Evolutionary conservation across 2,888 invertebrate genomes (phyloP), one percentile per base, ranked within the genome.

Genomic region (Nymphalis urticae): DNA sequence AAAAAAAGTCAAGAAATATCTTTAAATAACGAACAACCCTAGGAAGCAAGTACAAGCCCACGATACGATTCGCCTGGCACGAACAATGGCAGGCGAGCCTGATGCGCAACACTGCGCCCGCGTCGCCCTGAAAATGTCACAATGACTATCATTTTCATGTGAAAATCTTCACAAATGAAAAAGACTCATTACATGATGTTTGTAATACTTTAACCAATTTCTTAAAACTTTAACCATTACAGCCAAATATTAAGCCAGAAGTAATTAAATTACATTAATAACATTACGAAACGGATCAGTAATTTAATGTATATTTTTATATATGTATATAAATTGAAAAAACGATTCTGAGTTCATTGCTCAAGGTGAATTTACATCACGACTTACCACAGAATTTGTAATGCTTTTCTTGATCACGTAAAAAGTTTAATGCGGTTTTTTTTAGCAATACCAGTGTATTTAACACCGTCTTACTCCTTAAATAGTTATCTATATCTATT

Each of bases 1-100:
- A 42, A 42, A 42, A n/a, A 17, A 7, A 32, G 32, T 16, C 8
- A 56, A 56, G 17, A 32, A 32, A 56, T 53, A 24, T 53, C 21
- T 17, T 32, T 32, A 27, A 27, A 32, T 60, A 64, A 59, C 62
- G 27, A 68, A 65, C 69, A 70, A 73, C 71, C 70, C 71, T 61
- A 58, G n/a, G 42, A 58, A 8, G 67, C 58, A 63, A 53, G 68
- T 67, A 72, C 62, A 60, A 47, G 64, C 61, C 65, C 64, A 64
- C 70, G 90, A 88, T 82, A 85, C 90, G 84, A 84, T 77, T 85
- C 87, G 88, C 75, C 91, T 87, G 84, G 85, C 87, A 86, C 83
- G 79, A 80, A 92, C 91, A 92, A 92, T 90, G 80, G 85, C 85
- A 82, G 90, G 89, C 85, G 88, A 87, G 90, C 82, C 89, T 79